Conservation (phyloP, 2,888 invertebrate genomes). For the Abrostola triplasia region DNA sequence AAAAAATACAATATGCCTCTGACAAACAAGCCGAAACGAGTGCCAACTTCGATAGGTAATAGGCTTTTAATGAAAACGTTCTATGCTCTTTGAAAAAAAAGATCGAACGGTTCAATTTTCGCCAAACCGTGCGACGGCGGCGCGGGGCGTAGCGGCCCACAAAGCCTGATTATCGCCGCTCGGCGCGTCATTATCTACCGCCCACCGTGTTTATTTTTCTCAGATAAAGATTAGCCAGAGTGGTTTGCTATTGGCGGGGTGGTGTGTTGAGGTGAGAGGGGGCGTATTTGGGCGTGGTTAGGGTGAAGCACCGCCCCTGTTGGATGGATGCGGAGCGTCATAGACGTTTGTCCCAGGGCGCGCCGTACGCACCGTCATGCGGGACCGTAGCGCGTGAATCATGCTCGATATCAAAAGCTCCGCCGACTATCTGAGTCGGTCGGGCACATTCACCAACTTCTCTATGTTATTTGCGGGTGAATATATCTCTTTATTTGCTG, state of each 20-base stretch:
- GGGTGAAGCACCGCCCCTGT: constrained; percentile 57
- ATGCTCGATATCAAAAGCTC: constrained; percentile 98
- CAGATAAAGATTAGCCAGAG: constrained; percentile 87
- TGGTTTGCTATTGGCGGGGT: constrained; percentile 82
- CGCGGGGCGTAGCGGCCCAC: constrained; percentile 82
- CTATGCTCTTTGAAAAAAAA: constrained; percentile 61
- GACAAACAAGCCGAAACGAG: constrained; percentile 71
- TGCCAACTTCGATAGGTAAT: constrained; percentile 67
- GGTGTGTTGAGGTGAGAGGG: constrained; percentile 68
- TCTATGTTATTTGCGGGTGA: constrained; percentile 98
- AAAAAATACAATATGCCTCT: constrained; percentile 72
- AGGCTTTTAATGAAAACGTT: constrained; percentile 69
- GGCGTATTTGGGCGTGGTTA: constrained; percentile 72
- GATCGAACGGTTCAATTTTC: constrained; percentile 76
- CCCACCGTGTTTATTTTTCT: constrained; percentile 87
- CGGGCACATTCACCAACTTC: constrained; percentile 97
- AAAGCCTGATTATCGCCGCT: constrained; percentile 85
- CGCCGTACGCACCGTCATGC: constrained; percentile 73
- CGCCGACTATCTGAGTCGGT: constrained; percentile 96
- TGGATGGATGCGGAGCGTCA: constrained; percentile 13
- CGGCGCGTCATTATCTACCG: constrained; percentile 85
- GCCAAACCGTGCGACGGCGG: constrained; percentile 76
- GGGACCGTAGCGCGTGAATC: constrained; percentile 73
- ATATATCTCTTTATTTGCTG: constrained; percentile 64
- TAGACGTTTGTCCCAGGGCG: constrained; percentile 50